A percentile compares a stretch with the other conserved stretches of the same genome.
Evolutionary conservation across 1,140 invertebrate genomes (phyloP).

Genomic region (Drosophila dunni): DNA sequence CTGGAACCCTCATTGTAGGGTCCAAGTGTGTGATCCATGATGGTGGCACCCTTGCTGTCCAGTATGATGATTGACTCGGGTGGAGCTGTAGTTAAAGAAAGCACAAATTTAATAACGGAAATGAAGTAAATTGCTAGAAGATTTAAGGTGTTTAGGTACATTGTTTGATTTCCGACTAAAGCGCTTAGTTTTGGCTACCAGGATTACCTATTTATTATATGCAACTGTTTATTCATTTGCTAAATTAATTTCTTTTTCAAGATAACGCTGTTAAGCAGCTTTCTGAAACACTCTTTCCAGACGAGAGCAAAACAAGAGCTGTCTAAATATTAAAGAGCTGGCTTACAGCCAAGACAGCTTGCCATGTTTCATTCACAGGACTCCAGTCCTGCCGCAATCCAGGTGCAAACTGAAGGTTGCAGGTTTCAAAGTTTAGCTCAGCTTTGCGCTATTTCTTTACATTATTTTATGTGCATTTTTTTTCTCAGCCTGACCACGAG

Average conservation of each 20-base stretch:
- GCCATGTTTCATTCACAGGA: constrained; percentile 42
- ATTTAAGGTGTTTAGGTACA: neutral
- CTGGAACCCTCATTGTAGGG: constrained; percentile 93
- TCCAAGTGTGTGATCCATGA: constrained; percentile 89
- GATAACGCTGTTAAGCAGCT: no score
- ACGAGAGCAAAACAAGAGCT: neutral
- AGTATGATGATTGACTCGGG: constrained; percentile 91
- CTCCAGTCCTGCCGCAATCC: neutral
- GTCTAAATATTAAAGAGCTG: constrained; percentile 47
- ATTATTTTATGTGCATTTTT: neutral
- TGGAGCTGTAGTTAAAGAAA: constrained; percentile 86
- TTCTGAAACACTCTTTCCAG: no score
- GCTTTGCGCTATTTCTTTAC: constrained; percentile 23
- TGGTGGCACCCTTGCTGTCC: constrained; percentile 90
- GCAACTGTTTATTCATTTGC: neutral
- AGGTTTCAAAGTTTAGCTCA: constrained; percentile 38
- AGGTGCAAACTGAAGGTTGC: constrained; percentile 26
- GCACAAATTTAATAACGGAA: constrained; percentile 11
- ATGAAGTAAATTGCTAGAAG: constrained; percentile 4
- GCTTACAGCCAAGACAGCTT: constrained; percentile 26
- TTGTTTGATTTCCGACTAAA: neutral
- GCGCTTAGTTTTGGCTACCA: neutral
- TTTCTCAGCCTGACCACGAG: constrained; percentile 14
- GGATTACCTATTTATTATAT: neutral
- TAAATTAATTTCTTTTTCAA: neutral